These are phyloP conservation scores for Trissonchulus sp. DNA, from an alignment of 2,888 invertebrate species.

Conservation along the genomic window DNA sequence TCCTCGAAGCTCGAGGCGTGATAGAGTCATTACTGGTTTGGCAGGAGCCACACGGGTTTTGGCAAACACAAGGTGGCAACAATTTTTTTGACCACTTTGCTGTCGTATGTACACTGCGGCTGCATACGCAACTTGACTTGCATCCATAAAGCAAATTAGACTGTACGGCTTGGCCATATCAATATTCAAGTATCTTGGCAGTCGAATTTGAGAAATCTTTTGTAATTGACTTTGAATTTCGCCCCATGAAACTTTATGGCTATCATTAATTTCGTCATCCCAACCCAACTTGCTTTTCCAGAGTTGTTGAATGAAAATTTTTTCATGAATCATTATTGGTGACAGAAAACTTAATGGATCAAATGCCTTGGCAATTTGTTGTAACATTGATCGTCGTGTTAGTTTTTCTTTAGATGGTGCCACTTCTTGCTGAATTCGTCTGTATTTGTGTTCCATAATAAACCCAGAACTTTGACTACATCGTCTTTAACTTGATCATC, in stretches of 20 bases:
- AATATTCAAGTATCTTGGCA: background rate
- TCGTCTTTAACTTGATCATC: background rate
- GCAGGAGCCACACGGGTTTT: background rate
- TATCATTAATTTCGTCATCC: background rate
- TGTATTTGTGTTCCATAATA: background rate
- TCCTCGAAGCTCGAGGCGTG: background rate
- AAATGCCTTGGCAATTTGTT: background rate
- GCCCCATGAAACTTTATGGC: background rate
- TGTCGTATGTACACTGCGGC: background rate
- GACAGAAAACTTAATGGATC: background rate
- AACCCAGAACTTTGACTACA: background rate
- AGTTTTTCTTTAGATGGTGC: background rate
- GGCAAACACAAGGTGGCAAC: background rate
- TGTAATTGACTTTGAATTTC: background rate
- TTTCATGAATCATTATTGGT: background rate
- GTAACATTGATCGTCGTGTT: background rate
- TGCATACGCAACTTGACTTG: background rate
- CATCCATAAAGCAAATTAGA: background rate
- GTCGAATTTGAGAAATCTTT: background rate
- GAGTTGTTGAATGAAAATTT: background rate
- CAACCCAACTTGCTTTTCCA: background rate
- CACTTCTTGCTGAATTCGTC: background rate
- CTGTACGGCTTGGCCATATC: background rate
- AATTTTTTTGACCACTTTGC: background rate
- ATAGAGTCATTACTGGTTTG: background rate